Base-by-base conservation (phyloP, 2,797 vertebrate species). In the Halcyon chelicuti region DNA sequence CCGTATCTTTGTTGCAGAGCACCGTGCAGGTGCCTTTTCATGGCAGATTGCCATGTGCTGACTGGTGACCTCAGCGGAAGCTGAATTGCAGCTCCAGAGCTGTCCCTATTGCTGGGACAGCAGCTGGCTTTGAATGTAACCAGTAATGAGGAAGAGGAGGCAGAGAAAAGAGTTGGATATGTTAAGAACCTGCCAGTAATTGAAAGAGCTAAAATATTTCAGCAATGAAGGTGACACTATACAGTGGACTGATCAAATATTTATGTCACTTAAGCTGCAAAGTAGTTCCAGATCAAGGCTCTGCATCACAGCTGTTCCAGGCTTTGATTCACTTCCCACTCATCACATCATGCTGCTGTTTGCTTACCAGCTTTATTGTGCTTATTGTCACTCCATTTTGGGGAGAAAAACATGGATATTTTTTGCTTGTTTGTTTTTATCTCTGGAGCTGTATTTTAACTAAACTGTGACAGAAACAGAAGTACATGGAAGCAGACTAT, bases 121-220 rank as follows among this genome's bases (percentile, higher is more conserved):
- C 31, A 7, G 33, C 37, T 68, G 55, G 13, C 10, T 55, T 42
- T 42, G 26, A 2, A 12, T 57, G 12, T 37, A n/a, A n/a, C 46
- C 6, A 58, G 31, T 39, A 52, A 5, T 12, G 17, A 54, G 22
- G 20, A 76, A 77, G 29, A 39, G 46, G 7, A 82, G 13, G 20
- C 31, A 66, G n/a, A 63, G 49, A n/a, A 75, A 72, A n/a, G 2
- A 18, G 35, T 9, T 49, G 46, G 37, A 66, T 28, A 71, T 60
- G 23, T 66, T 78, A 46, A 60, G 71, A 55, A 66, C 31, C 23
- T 78, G 31, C 8, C 28, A 73, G 21, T 90, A 88, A 65, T 14
- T 52, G 51, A 58, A 92, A 52, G 26, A 73, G 29, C 9, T 75
- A 19, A 76, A 79, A 21, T 75, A 67, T 82, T 91, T 93, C 37